Percentiles rank a stretch among this genome's conserved stretches.
phyloP scores from a whole-genome alignment of 1,140 invertebrate genomes.

The Ylistrum balloti region DNA sequence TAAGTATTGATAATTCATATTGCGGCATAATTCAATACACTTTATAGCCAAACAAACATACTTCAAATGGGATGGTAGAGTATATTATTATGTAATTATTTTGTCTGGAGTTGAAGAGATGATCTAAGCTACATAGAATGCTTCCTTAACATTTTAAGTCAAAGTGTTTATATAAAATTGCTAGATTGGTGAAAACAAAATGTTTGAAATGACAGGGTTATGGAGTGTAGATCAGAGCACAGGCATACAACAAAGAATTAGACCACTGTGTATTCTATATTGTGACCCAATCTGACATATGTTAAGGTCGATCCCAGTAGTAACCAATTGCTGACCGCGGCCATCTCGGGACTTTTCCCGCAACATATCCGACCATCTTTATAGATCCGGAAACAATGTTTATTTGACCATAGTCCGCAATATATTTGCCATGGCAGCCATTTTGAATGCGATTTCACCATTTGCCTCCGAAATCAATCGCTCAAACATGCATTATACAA shows the following conservation, averaged over 20 bases:
- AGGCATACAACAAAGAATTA: no score
- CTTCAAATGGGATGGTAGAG: no score
- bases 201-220: no score
- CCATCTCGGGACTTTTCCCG: not conserved
- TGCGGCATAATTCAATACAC: not conserved
- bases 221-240: no score
- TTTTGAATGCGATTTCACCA: conserved; percentile 36
- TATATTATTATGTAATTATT: no score
- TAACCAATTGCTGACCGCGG: not conserved
- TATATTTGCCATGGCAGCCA: conserved; percentile 13
- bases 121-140: no score
- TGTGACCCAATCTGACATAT: not conserved
- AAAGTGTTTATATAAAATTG: no score
- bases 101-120: no score
- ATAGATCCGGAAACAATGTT: conserved; percentile 2
- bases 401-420: not conserved
- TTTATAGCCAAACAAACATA: no score
- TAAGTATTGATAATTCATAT: not conserved
- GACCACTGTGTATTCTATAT: no score
- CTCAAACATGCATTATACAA: conserved; percentile 48
- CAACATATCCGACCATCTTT: conserved; percentile 4
- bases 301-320: not conserved
- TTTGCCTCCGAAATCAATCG: conserved; percentile 46
- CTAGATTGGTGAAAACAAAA: no score
- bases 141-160: no score